phyloP scores from a whole-genome alignment of 2,113 vertebrate species.

The Pipa parva region DNA sequence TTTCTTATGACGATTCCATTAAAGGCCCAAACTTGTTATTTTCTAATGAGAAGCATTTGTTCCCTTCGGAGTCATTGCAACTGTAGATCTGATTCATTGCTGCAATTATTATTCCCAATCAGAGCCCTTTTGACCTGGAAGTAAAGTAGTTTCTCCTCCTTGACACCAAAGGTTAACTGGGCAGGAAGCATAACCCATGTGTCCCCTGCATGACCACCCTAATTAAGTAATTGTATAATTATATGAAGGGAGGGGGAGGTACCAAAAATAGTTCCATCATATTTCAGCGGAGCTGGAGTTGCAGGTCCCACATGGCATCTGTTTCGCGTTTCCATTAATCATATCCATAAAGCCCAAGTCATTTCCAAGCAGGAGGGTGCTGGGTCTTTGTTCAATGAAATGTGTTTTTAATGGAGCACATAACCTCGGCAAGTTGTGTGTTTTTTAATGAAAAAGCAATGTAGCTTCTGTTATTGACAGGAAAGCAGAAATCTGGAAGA shows the following conservation, averaged over 20 bases:
- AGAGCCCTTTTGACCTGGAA: slow-evolving; percentile 85
- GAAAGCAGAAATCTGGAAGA: too few relatives aligned
- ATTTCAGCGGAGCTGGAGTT: slow-evolving; percentile 55
- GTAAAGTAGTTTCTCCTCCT: slow-evolving; percentile 71
- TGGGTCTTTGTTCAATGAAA: slow-evolving; percentile 1
- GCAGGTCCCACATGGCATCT: slow-evolving; percentile 49
- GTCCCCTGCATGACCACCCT: slow-evolving; percentile 68
- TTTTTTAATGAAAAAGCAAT: not conserved
- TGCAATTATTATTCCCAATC: slow-evolving; percentile 77
- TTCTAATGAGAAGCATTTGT: slow-evolving; percentile 66
- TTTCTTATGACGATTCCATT: slow-evolving; percentile 1
- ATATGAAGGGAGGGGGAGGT: slow-evolving; percentile 62
- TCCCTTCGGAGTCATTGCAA: slow-evolving; percentile 56
- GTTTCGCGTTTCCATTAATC: slow-evolving; percentile 52
- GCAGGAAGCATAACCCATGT: slow-evolving; percentile 82
- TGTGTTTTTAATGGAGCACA: not conserved
- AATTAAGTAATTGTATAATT: slow-evolving; percentile 92
- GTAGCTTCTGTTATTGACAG: slow-evolving; percentile 17
- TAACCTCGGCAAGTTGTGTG: not conserved
- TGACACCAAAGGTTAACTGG: slow-evolving; percentile 83
- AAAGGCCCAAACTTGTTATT: slow-evolving; percentile 42
- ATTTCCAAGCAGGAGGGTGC: not conserved
- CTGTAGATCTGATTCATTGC: slow-evolving; percentile 66
- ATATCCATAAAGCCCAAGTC: not conserved
- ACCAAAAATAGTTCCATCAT: slow-evolving; percentile 85